phyloP scores from a whole-genome alignment of 2,113 vertebrate species.

The Lepisosteus osseus region DNA sequence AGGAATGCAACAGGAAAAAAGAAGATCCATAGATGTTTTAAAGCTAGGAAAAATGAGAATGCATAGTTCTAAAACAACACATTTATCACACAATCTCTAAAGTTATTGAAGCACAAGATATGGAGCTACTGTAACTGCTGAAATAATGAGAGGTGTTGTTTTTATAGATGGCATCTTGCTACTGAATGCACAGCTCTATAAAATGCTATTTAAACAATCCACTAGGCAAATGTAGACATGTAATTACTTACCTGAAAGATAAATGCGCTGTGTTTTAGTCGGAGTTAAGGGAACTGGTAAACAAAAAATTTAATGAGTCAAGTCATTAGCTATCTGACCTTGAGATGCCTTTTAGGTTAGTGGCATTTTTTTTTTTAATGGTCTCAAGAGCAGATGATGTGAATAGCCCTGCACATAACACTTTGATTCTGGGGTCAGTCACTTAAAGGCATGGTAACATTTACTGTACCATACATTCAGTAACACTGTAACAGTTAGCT shows the following conservation, averaged over 20 bases:
- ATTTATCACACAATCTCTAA: not conserved
- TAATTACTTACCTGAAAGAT: constrained; percentile 27
- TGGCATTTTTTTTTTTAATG: too few relatives aligned
- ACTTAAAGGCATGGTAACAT: too few relatives aligned
- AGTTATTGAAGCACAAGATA: constrained; percentile 14
- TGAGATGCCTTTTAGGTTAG: not conserved
- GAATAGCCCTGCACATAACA: too few relatives aligned
- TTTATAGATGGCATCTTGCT: constrained; percentile 15
- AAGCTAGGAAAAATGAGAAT: too few relatives aligned
- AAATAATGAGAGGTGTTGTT: constrained; percentile 27
- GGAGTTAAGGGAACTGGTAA: constrained; percentile 24
- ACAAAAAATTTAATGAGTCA: not conserved
- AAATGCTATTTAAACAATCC: constrained; percentile 23
- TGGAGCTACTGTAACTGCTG: not conserved
- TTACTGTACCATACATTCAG: too few relatives aligned
- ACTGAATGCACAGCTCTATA: not conserved
- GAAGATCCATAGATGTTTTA: too few relatives aligned
- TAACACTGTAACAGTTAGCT: too few relatives aligned
- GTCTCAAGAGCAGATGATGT: not conserved
- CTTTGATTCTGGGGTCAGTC: too few relatives aligned
- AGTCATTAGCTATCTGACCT: constrained; percentile 7
- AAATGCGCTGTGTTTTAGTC: constrained; percentile 1
- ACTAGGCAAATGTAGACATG: not conserved
- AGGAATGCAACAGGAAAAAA: too few relatives aligned
- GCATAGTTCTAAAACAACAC: too few relatives aligned